Evolutionary conservation across 1,140 invertebrate species (phyloP).

Genomic region (Caenorhabditis elegans): WBcel235 BX284605.5:3464501-3465000

Average conservation of each 20-base stretch:
- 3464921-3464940: constrained; percentile 78
- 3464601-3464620: constrained; percentile 77
- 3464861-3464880: constrained; percentile 85
- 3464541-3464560: constrained; percentile 77
- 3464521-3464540: constrained; percentile 75
- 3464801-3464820: constrained; percentile 82
- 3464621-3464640: constrained; percentile 68
- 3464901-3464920: constrained; percentile 85
- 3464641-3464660: constrained; percentile 79
- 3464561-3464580: constrained; percentile 85
- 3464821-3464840: constrained; percentile 73
- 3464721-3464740: constrained; percentile 71
- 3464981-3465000: not conserved
- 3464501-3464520: not conserved
- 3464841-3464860: constrained; percentile 82
- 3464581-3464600: constrained; percentile 81
- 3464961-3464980: not conserved
- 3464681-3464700: constrained; percentile 72
- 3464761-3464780: constrained; percentile 73
- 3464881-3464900: constrained; percentile 88
- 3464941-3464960: constrained; percentile 72
- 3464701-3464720: constrained; percentile 75
- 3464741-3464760: constrained; percentile 64
- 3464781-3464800: constrained; percentile 81
- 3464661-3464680: constrained; percentile 81